Conservation (phyloP, 2,797 vertebrate genomes). For the Fistularia tabacaria region DNA sequence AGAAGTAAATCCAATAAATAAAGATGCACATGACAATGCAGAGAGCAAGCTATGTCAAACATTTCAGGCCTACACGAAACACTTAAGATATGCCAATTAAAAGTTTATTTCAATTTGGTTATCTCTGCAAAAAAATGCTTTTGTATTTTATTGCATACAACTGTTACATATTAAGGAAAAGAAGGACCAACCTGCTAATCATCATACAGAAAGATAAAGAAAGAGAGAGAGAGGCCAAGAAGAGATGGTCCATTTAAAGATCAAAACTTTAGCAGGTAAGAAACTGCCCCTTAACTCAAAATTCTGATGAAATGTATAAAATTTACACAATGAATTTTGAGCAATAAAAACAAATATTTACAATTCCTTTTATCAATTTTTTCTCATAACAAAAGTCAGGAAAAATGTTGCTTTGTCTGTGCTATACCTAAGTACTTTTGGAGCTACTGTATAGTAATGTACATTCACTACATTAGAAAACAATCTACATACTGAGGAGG, state of each 20-base stretch:
- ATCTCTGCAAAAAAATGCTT: slow-evolving; percentile 43
- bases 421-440: slow-evolving; percentile 61
- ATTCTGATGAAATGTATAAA: slow-evolving; percentile 61
- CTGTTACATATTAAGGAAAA: slow-evolving; percentile 15
- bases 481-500: slow-evolving; percentile 21
- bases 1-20: neutral
- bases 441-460: slow-evolving; percentile 48
- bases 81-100: slow-evolving; percentile 42
- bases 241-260: slow-evolving; percentile 36
- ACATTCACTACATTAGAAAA: slow-evolving; percentile 53
- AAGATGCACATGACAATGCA: neutral
- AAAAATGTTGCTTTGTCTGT: slow-evolving; percentile 38
- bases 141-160: slow-evolving; percentile 40
- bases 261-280: slow-evolving; percentile 43
- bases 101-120: slow-evolving; percentile 72
- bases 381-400: slow-evolving; percentile 52
- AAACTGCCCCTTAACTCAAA: slow-evolving; percentile 42
- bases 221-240: slow-evolving; percentile 57
- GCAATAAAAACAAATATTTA: slow-evolving; percentile 68
- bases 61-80: neutral
- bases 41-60: neutral
- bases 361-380: slow-evolving; percentile 62
- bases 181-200: slow-evolving; percentile 27
- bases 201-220: slow-evolving; percentile 33
- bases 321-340: slow-evolving; percentile 61